Base-by-base conservation (phyloP, 2,113 vertebrate species). In the Macquaria ambigua region DNA sequence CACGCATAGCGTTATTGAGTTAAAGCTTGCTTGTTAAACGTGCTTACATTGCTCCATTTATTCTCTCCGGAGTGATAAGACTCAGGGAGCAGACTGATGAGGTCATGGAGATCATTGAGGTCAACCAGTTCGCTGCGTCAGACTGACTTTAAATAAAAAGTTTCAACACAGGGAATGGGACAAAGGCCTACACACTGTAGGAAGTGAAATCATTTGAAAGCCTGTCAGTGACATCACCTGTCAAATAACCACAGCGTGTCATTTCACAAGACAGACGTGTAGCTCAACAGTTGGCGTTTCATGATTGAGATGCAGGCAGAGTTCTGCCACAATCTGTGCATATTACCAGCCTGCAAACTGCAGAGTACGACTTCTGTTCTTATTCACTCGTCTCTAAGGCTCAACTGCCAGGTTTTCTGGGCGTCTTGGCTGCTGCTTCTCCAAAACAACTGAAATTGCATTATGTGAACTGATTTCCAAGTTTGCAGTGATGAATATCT, bases 401-500 rank as follows among this genome's bases (percentile, higher is more conserved):
- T 90, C 87, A 66, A 69, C 88, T 92, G 93, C 93, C 92, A 93
- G 78, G 85, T 83, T 89, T 88, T 89, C 88, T 52, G 77, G 78
- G 80, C 58, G 66, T 82, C 85, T 93, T 85, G 86, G 89, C 86
- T 69, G 77, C 79, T 43, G 77, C 81, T 80, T 79, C 92, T 83
- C 92, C 85, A 66, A 92, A 92, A 90, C 81, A 94, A 94, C 70
- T 83, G 77, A 92, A 92, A 92, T 87, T 88, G 82, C 81, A 90
- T 88, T 88, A 89, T 87, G 90, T 50, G 79, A 77, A 66, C 79
- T 50, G 37, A 92, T 88, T 92, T 92, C 85, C 78, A 79, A 89
- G 89, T 94, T 77, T 89, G 89, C 90, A 5, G 64, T 73, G 87
- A 93, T 90, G 90, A 93, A 94, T 93, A 90, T 90, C 90, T 91